These are phyloP conservation scores for Pyrrhia umbra DNA, from an alignment of 2,888 invertebrate genomes.

Conservation along the genomic window DNA sequence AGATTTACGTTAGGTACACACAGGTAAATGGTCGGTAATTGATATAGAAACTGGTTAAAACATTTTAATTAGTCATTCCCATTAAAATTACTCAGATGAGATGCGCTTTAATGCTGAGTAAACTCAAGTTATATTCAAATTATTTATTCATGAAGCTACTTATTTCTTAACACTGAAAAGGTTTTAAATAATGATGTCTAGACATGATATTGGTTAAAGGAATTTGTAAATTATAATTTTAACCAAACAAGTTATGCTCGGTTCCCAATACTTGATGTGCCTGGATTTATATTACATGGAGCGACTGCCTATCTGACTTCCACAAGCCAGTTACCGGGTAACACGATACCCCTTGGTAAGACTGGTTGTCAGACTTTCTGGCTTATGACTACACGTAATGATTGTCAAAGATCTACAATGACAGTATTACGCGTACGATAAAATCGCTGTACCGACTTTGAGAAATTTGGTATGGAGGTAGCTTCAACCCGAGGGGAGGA, in stretches of 20 bases:
- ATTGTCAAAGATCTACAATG: not conserved
- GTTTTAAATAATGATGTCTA: not conserved
- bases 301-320: not conserved
- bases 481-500: too few relatives aligned
- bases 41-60: conserved; percentile 8
- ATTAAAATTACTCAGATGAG: conserved; percentile 17
- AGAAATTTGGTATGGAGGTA: too few relatives aligned
- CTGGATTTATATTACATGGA: too few relatives aligned
- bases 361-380: not conserved
- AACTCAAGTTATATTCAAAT: conserved; percentile 16
- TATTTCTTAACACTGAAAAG: conserved; percentile 1
- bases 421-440: too few relatives aligned
- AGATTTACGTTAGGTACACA: conserved; percentile 1
- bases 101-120: conserved; percentile 7
- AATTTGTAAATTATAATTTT: not conserved
- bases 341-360: not conserved
- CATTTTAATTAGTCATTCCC: conserved; percentile 14
- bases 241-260: too few relatives aligned
- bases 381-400: not conserved
- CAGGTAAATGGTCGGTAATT: not conserved
- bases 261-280: too few relatives aligned
- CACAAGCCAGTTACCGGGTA: not conserved
- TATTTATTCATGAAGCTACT: conserved; percentile 3
- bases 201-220: not conserved
- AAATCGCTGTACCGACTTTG: too few relatives aligned